Evolutionary conservation across 2,113 vertebrate genomes (phyloP).

Genomic region (Anas platyrhynchos): DNA sequence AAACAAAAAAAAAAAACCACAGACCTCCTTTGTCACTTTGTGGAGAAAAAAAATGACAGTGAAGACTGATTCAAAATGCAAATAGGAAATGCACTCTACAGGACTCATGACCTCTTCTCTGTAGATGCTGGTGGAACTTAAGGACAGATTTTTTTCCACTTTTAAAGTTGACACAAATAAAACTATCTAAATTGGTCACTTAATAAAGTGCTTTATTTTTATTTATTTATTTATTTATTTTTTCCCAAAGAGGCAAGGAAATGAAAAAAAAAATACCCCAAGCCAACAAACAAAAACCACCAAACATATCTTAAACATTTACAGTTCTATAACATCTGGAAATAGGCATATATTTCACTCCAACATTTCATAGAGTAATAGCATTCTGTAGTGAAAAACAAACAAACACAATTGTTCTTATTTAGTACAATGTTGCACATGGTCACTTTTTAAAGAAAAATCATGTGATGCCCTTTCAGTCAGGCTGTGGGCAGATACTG

Average conservation of each 20-base stretch:
- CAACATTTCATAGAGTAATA: not conserved
- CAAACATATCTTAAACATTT: not conserved
- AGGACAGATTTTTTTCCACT: constrained; percentile 1
- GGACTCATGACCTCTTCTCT: not conserved
- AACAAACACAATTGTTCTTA: not conserved
- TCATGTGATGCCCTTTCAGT: not conserved
- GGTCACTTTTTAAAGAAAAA: not conserved
- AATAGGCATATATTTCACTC: not conserved
- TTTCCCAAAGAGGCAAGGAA: not conserved
- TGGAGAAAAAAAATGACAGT: constrained; percentile 15
- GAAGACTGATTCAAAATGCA: constrained; percentile 55
- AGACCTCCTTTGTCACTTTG: not conserved
- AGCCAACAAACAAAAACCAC: too few relatives aligned
- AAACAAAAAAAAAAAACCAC: not conserved
- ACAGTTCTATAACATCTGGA: not conserved
- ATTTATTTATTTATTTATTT: not conserved
- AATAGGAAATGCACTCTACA: not conserved
- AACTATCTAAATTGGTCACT: not conserved
- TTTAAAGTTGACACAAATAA: constrained; percentile 2
- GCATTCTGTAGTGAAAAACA: not conserved
- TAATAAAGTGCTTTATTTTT: not conserved
- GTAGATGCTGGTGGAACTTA: not conserved
- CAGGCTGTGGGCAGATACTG: not conserved
- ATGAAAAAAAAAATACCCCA: not conserved
- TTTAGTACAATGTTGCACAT: accelerated